A percentile compares a stretch with the other conserved stretches of the same genome.
phyloP scores from a whole-genome alignment of 2,797 vertebrate species.

The Paramormyrops hopkinsi region DNA sequence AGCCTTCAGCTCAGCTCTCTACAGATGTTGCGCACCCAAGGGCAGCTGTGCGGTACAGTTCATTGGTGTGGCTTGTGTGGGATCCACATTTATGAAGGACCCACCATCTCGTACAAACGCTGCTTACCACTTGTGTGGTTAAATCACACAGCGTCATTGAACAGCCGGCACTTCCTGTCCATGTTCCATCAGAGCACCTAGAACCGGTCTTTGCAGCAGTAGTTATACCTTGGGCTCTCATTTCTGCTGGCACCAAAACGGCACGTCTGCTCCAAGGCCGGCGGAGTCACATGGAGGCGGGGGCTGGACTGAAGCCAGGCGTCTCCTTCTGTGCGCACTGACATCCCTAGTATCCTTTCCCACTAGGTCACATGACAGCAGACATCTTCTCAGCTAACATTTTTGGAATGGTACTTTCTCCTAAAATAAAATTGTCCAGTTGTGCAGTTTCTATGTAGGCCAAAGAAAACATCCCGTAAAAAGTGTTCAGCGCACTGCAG shows the following conservation, averaged over 20 bases:
- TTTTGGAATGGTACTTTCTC: conserved; percentile 5
- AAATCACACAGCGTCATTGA: background rate
- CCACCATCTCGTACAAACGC: background rate
- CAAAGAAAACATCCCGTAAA: background rate
- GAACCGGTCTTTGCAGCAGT: background rate
- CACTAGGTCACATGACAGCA: background rate
- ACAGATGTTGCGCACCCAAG: background rate
- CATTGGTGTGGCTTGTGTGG: background rate
- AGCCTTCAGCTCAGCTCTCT: background rate
- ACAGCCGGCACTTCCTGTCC: background rate
- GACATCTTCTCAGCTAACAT: background rate
- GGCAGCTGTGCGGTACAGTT: background rate
- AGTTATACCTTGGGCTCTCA: background rate
- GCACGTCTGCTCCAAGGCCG: background rate
- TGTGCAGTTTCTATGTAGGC: conserved; percentile 2
- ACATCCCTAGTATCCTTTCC: background rate
- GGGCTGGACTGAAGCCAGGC: background rate
- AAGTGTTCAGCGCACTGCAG: background rate
- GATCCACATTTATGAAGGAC: background rate
- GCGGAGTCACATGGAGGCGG: background rate
- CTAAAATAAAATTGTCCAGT: conserved; percentile 12
- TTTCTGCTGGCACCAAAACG: background rate
- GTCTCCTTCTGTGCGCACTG: background rate
- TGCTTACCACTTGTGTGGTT: background rate
- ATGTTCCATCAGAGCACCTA: background rate